Conservation (phyloP, 2,888 invertebrate species). For the Galerucella nymphaeae region DNA sequence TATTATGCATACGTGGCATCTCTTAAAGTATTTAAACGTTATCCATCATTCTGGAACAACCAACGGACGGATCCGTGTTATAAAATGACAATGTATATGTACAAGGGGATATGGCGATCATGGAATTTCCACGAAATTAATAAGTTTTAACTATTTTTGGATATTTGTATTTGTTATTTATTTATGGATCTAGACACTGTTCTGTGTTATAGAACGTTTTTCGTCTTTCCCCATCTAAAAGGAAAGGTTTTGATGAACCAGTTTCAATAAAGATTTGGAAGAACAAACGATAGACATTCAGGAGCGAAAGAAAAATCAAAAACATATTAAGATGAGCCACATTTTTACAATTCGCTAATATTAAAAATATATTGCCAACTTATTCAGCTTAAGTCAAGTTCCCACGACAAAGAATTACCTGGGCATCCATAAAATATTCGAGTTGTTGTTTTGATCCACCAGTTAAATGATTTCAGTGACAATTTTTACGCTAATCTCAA, state of each 20-base stretch:
- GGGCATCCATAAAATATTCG: constrained; percentile 52
- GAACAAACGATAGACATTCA: too few species aligned
- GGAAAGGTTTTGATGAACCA: too few species aligned
- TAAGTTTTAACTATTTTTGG: too few species aligned
- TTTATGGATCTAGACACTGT: too few species aligned
- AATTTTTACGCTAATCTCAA: constrained; percentile 43
- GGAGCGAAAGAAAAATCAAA: too few species aligned
- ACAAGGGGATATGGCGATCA: neutral
- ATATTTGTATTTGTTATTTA: too few species aligned
- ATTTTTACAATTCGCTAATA: neutral
- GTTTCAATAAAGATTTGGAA: too few species aligned
- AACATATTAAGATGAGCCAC: too few species aligned
- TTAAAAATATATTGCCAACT: neutral
- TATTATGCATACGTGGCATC: constrained; percentile 41
- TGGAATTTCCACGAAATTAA: too few species aligned
- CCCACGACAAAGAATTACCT: constrained; percentile 47
- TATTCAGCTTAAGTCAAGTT: constrained; percentile 33
- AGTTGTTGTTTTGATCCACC: constrained; percentile 53
- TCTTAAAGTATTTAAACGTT: constrained; percentile 40
- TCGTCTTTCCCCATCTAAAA: too few species aligned
- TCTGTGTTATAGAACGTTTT: too few species aligned
- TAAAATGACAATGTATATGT: neutral
- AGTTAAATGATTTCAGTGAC: constrained; percentile 55
- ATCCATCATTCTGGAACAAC: constrained; percentile 34
- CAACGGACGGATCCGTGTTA: constrained; percentile 4